A percentile compares a stretch with the other conserved stretches of the same genome.
Evolutionary conservation across 1,140 invertebrate species (phyloP).

Genomic region (Cydia splendana): DNA sequence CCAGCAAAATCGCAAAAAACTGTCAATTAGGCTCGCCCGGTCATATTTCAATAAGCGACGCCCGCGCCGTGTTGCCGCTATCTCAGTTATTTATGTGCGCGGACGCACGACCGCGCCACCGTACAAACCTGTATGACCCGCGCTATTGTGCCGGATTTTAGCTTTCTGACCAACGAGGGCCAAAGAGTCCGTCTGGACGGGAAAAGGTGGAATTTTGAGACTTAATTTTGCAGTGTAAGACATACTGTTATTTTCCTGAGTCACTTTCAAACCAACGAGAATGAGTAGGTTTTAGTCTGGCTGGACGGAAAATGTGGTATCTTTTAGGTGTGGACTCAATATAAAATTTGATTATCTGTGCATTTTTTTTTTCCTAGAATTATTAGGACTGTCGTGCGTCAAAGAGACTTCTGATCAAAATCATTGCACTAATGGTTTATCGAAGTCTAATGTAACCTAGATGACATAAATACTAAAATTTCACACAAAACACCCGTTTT

Average conservation of each 20-base stretch:
- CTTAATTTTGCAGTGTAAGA: no score
- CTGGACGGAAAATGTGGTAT: no score
- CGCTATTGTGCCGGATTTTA: constrained; percentile 4
- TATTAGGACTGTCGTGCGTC: no score
- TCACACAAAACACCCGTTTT: not conserved
- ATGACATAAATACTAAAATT: not conserved
- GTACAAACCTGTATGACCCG: constrained; percentile 9
- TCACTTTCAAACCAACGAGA: not conserved
- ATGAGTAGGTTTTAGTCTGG: not conserved
- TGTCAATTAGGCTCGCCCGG: constrained; percentile 2
- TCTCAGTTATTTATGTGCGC: constrained; percentile 19
- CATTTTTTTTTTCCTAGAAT: no score
- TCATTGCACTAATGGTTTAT: no score
- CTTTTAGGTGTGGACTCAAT: no score
- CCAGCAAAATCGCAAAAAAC: constrained; percentile 2
- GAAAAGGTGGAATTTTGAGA: no score
- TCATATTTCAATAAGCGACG: constrained; percentile 14
- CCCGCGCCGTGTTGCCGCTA: constrained; percentile 1
- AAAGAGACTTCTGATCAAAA: no score
- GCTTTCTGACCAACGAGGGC: not conserved
- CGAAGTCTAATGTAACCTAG: no score
- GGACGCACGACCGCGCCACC: not conserved
- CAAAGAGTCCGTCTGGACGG: not conserved
- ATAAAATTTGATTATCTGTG: no score
- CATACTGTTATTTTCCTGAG: no score